Conservation (phyloP, 2,113 vertebrate genomes). For the Ochotona curzoniae region DNA sequence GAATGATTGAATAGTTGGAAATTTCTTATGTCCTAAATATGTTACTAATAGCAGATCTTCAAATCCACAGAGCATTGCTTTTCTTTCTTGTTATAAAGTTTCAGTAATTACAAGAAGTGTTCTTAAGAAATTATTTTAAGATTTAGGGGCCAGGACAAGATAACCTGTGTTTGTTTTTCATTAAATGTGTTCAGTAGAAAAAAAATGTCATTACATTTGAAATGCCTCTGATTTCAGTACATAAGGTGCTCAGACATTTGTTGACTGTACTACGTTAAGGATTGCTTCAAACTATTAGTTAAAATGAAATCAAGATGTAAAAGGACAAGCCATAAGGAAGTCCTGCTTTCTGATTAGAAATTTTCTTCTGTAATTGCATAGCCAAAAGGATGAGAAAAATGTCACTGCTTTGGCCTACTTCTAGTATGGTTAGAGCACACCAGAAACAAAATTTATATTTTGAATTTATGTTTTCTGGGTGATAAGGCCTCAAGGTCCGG, state of each 20-base stretch:
- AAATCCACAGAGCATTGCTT: neutral
- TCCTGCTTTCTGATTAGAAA: constrained; percentile 52
- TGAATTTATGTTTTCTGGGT: constrained; percentile 54
- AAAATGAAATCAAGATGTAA: constrained; percentile 45
- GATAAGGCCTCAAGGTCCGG: constrained; percentile 41
- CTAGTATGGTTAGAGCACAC: neutral
- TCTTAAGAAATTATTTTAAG: neutral
- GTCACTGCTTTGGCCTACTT: neutral
- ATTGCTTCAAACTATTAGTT: constrained; percentile 38
- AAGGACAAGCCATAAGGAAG: constrained; percentile 5
- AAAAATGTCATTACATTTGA: constrained; percentile 32
- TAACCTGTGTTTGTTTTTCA: neutral
- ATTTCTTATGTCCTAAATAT: neutral
- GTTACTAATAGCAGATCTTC: neutral
- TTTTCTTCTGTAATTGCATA: constrained; percentile 48
- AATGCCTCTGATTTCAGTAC: constrained; percentile 35
- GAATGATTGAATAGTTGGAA: neutral
- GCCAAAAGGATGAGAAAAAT: neutral
- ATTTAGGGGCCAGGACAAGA: neutral
- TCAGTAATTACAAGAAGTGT: neutral
- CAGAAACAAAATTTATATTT: constrained; percentile 52
- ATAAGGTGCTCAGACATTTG: constrained; percentile 22
- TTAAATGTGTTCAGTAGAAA: constrained; percentile 1
- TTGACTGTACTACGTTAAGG: constrained; percentile 8
- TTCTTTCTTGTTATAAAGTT: neutral